Evolutionary conservation across 2,113 vertebrate species (phyloP), one percentile per base, ranked within the genome.

Genomic region (Leptobrachium leishanense): DNA sequence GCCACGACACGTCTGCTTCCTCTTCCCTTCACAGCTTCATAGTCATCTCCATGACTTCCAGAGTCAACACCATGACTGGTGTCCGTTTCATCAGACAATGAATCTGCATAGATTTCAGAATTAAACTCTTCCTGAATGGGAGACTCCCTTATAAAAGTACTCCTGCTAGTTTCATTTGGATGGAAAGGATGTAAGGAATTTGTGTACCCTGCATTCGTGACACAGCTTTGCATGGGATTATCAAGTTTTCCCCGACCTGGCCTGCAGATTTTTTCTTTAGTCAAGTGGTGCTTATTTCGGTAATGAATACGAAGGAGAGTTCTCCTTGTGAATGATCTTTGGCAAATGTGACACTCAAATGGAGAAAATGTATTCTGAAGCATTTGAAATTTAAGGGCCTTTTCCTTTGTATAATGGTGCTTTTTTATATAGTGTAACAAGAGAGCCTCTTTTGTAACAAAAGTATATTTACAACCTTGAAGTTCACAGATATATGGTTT

Each of bases 341-440:
- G 91, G 89, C 98, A 99, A 86, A 98, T 92, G 20, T 97, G 96
- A 90, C 98, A 99, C 68, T 92, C 90, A 71, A 97, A 99, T 2
- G 98, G 96, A 3, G 94, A 96, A 85, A 94, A 96, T 2, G 93
- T 90, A 42, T 93, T 87, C 71, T 93, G 92, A 84, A 96, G 95
- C 89, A 94, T 93, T 20, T 91, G 92, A 85, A 98, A 84, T 68
- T 90, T 90, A 76, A 93, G 94, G 68, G 97, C 95, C 73, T 94
- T 90, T 81, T 95, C 94, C 54, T 93, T 86, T 41, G 93, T 91
- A 20, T 92, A 94, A 75, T 93, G 92, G 84, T 99, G 98, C 77
- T 93, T 94, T 85, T 83, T 92, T 84, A 92, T 90, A 73, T 98
- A 98, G 92, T 99, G 98, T 77, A 94, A 92, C 83, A 94, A 83